Evolutionary conservation across 1,140 invertebrate genomes (phyloP), one percentile per base, ranked within the genome.

Genomic region (Penaeus japonicus): DNA sequence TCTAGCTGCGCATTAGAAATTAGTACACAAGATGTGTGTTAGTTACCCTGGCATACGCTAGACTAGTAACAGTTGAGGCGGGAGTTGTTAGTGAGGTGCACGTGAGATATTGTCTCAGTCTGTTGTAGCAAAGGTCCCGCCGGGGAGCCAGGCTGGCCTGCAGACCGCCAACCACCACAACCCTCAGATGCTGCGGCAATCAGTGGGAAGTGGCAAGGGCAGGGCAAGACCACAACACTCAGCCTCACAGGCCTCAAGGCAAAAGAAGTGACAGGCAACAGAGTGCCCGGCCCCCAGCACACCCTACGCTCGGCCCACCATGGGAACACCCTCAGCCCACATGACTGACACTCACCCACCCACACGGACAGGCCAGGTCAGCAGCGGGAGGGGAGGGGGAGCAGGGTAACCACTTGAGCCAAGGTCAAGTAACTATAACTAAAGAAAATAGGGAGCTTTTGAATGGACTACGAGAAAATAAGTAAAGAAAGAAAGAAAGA

Each of bases 31-130:
- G 77, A 89, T 89, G 89, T 89, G 89, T 89, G 84, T 89, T 89
- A 89, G 89, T 89, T 89, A 89, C 89, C 89, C 89, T 89, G 88
- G 89, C 89, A 89, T 81, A 83, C 84, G 89, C 84, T 89, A 85
- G 89, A 89, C 70, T 89, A 89, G 84, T 89, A 82, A 85, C 89
- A 86, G 89, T 47, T 89, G 89, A 89, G 84, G 89, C 89, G 84
- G 84, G 89, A 89, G 89, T 88, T 88, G 89, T 89, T 89, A 89
- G 84, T 89, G 89, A 89, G 82, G 89, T 89, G 89, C 89, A 89
- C 89, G 84, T 85, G 84, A 85, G 89, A 85, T 88, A 83, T 89
- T 89, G 84, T 89, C 84, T 89, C 89, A 79, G 87, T 89, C 87
- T 89, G 87, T 89, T 84, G 87, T 84, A 84, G 82, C 85, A 88